Percentiles rank a stretch among this genome's conserved stretches.
These are phyloP conservation scores for Scleropages formosus DNA, from an alignment of 2,797 vertebrate genomes.

Conservation along the genomic window DNA sequence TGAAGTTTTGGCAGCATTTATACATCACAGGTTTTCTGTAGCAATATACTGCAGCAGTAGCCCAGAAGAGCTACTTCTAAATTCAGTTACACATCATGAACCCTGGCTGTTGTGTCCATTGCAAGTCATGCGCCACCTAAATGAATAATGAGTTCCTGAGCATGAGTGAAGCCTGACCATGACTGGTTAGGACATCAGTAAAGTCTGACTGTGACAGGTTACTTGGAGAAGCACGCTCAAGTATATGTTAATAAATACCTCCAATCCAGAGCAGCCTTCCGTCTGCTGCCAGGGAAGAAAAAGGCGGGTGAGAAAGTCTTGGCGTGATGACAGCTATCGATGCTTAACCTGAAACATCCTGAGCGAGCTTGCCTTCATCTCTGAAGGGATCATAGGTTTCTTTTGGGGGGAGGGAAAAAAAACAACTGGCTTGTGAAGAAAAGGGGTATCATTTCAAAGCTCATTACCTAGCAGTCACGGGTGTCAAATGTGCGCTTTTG, in stretches of 20 bases:
- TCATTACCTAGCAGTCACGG: constrained; percentile 29
- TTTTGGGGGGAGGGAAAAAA: neutral
- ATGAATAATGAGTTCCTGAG: neutral
- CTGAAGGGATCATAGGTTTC: constrained; percentile 1
- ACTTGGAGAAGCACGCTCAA: neutral
- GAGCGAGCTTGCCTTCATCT: neutral
- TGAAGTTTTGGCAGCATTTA: no score
- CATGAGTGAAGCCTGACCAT: neutral
- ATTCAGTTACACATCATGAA: neutral
- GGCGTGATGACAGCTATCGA: constrained; percentile 2
- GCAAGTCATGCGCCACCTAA: neutral
- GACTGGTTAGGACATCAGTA: neutral
- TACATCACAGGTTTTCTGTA: no score
- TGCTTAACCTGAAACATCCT: neutral
- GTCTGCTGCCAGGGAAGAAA: neutral
- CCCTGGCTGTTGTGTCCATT: neutral
- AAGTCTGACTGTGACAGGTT: neutral
- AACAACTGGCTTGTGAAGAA: constrained; percentile 22
- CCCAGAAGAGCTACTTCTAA: neutral
- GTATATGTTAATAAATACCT: constrained; percentile 1
- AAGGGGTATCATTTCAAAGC: constrained; percentile 31
- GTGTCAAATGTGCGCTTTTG: constrained; percentile 25
- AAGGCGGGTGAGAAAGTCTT: neutral
- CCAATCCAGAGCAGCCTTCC: neutral
- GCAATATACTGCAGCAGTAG: no score